phyloP scores from a whole-genome alignment of 2,797 vertebrate genomes.

The Harpagifer antarcticus region DNA sequence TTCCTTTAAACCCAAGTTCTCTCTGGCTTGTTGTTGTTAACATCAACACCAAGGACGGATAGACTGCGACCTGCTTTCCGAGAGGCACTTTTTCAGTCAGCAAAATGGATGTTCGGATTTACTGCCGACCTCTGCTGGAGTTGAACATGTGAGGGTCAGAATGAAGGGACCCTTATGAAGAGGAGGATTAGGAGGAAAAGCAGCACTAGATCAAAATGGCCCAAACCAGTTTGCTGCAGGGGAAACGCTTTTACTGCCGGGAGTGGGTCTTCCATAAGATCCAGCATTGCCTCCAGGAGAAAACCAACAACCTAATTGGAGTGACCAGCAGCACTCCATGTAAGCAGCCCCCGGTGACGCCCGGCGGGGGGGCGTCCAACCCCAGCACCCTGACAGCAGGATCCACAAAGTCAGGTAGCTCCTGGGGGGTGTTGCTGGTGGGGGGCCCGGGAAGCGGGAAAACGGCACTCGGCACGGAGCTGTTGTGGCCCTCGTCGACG shows the following conservation, averaged over 20 bases:
- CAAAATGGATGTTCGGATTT: slow-evolving; percentile 71
- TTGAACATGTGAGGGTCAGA: slow-evolving; percentile 66
- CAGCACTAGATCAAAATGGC: slow-evolving; percentile 86
- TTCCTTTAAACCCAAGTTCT: slow-evolving; percentile 27
- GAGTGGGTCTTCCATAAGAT: slow-evolving; percentile 99
- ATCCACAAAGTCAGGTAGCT: slow-evolving; percentile 77
- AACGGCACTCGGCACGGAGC: slow-evolving; percentile 94
- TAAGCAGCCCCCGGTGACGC: slow-evolving; percentile 79
- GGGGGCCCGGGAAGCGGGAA: slow-evolving; percentile 97
- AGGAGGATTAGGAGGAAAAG: slow-evolving; percentile 66
- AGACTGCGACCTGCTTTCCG: slow-evolving; percentile 45
- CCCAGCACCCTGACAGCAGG: slow-evolving; percentile 59
- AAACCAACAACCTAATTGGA: slow-evolving; percentile 85
- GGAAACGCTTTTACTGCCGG: slow-evolving; percentile 98
- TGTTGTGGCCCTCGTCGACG: slow-evolving; percentile 94
- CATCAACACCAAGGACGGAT: slow-evolving; percentile 30
- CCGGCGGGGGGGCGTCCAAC: slow-evolving; percentile 77
- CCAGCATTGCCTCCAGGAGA: slow-evolving; percentile 99
- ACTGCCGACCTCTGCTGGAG: slow-evolving; percentile 47
- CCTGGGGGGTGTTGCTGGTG: slow-evolving; percentile 96
- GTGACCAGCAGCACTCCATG: slow-evolving; percentile 81
- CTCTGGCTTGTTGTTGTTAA: slow-evolving; percentile 15
- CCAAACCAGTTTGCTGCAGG: slow-evolving; percentile 97
- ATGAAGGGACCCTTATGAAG: slow-evolving; percentile 77
- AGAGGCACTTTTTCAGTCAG: slow-evolving; percentile 40